Evolutionary conservation across 1,140 invertebrate genomes (phyloP), one percentile per base, ranked within the genome.

Genomic region (Drosophila pseudoobscura): DNA sequence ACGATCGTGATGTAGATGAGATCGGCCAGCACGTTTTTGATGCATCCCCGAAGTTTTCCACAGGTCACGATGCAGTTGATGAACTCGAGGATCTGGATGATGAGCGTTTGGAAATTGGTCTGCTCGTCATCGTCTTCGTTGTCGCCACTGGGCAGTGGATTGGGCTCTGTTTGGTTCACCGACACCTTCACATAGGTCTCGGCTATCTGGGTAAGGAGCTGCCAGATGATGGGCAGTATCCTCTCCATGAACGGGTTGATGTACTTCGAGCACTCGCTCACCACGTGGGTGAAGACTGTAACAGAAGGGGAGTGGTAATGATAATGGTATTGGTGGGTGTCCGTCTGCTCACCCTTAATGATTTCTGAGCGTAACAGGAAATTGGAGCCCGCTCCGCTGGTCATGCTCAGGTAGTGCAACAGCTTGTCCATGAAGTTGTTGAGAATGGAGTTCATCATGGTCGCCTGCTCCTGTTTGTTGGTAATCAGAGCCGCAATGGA

Each of bases 71-170:
- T 85, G 52, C 90, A 93, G 57, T 94, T 92, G 15, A 97, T 94
- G 78, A 97, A 96, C 83, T 96, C 96, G 78, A 97, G 96, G 26
- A 96, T 94, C 53, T 94, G 94, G 77, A 95, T 95, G n/a, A 97
- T 94, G 26, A 96, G 92, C 68, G 94, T 95, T 76, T 95, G 95
- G 83, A 96, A 95, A 53, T 95, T 95, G 8, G 96, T 93, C 24
- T 95, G 92, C 91, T 96, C 95, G 53, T 95, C 95, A 20, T 91
- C 90, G 13, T 90, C 89, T 54, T 90, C 90, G 55, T 60, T 73
- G 69, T 80, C 78, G n/a, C 78, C 61, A 8, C 66, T 70, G 0
- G 76, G 69, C 41, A 92, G 68, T 0, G 90, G 80, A 75, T 75
- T 89, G 1, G 61, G n/a, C 43, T 91, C 89, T 1, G 78, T 89